Conservation (phyloP, 2,113 vertebrate genomes). For the Echinops telfairi region DNA sequence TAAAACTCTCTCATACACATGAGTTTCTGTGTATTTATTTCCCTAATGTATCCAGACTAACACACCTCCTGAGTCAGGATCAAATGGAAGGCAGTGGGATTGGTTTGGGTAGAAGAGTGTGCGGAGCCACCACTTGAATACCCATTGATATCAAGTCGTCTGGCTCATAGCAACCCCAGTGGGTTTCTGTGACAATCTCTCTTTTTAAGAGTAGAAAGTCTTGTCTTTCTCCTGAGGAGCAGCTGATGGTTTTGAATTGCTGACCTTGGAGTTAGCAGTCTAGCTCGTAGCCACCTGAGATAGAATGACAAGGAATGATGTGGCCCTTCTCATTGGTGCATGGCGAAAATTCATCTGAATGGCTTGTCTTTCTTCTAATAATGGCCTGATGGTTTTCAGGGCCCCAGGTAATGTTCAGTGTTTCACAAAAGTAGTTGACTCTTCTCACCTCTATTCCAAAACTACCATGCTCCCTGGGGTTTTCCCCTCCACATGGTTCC, state of each 20-base stretch:
- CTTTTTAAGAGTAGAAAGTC: no score
- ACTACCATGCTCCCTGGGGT: neutral
- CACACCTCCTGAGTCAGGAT: no score
- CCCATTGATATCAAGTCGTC: no score
- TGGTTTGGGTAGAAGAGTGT: no score
- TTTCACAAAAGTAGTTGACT: neutral
- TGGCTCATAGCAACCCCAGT: no score
- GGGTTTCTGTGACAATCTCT: no score
- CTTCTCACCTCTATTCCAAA: neutral
- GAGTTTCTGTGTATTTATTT: no score
- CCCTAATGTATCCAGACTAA: no score
- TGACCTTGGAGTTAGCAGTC: conserved; percentile 67
- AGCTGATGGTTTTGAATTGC: neutral
- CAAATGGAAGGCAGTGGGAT: no score
- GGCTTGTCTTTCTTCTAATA: conserved; percentile 2
- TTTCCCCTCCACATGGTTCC: neutral
- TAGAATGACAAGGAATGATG: conserved; percentile 11
- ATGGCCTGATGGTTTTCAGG: conserved; percentile 46
- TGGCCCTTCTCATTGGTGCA: conserved; percentile 45
- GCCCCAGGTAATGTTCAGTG: neutral
- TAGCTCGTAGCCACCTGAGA: conserved; percentile 37
- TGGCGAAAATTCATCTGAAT: conserved; percentile 21
- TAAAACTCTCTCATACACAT: no score
- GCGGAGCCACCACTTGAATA: no score
- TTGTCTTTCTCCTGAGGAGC: no score